Evolutionary conservation across 2,113 vertebrate species (phyloP), one percentile per base, ranked within the genome.

Genomic region (Chinchilla lanigera): DNA sequence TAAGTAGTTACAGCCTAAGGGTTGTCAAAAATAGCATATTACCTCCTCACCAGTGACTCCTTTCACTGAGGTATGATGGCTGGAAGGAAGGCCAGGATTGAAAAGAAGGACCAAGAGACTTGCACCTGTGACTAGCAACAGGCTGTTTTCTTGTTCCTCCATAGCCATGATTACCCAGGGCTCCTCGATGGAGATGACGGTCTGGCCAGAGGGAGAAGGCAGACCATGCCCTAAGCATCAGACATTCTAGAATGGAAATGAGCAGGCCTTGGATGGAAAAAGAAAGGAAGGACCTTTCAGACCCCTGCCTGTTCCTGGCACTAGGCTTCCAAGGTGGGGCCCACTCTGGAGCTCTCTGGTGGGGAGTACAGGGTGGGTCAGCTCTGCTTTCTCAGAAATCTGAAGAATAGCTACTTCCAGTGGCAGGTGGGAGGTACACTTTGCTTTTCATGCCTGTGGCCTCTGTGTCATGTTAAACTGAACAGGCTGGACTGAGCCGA

Each of bases 191-290:
- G n/a, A n/a, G n/a, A n/a, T n/a, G n/a, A n/a, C n/a, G n/a, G n/a
- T n/a, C n/a, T n/a, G n/a, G n/a, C n/a, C n/a, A n/a, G n/a, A n/a
- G n/a, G n/a, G n/a, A n/a, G n/a, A n/a, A n/a, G n/a, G n/a, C n/a
- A n/a, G n/a, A n/a, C n/a, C n/a, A n/a, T n/a, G n/a, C n/a, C n/a
- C n/a, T n/a, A n/a, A n/a, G n/a, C 41, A 14, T 63, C 30, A 38
- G 22, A 88, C 10, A 54, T 77, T 97, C 63, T 73, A 82, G 56
- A 82, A 3, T 92, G 38, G 58, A 86, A 92, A 87, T 87, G 78
- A 86, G 50, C n/a, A 93, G 63, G 13, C 9, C 20, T 83, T 84
- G 3, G 75, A 44, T 24, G 67, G 30, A n/a, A 83, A 86, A 86
- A 60, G 56, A 71, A 86, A 54, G 56, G 78, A 93, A 73, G 47